Evolutionary conservation across 2,797 vertebrate genomes (phyloP).

Genomic region (Tragelaphus eurycerus): DNA sequence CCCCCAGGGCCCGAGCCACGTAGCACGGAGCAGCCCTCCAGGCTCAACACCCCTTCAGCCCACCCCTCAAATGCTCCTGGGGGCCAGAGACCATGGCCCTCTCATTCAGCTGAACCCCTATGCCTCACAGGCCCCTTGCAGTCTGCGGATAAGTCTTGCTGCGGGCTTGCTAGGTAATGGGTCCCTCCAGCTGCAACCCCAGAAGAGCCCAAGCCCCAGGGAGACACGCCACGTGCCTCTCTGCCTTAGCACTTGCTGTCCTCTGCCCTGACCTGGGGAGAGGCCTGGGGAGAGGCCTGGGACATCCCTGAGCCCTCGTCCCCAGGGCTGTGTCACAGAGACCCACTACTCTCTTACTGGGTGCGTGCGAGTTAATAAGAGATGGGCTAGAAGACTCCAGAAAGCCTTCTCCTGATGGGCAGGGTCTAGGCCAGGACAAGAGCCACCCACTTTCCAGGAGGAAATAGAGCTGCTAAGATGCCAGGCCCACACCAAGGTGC

Average conservation of each 20-base stretch:
- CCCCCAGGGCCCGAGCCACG: not conserved
- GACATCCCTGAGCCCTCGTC: not conserved
- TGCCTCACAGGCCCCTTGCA: not conserved
- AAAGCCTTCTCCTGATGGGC: not conserved
- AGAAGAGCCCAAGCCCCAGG: not conserved
- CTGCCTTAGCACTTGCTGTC: not conserved
- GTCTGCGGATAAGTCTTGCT: not conserved
- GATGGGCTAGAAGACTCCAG: not conserved
- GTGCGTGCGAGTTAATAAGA: fast-evolving
- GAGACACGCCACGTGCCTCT: not conserved
- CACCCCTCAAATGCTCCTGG: not conserved
- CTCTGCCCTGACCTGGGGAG: not conserved
- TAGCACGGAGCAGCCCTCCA: not conserved
- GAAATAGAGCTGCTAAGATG: not conserved
- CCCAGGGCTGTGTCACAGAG: not conserved
- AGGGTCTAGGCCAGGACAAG: not conserved
- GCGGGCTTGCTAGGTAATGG: fast-evolving
- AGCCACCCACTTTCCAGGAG: not conserved
- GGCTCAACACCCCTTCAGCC: not conserved
- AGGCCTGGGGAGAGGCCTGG: not conserved
- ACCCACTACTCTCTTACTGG: not conserved
- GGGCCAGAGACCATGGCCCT: not conserved
- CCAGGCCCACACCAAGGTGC: not conserved
- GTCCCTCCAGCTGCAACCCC: not conserved
- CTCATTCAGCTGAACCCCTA: not conserved